Evolutionary conservation across 2,888 invertebrate species (phyloP), one percentile per base, ranked within the genome.

Genomic region (Lepas anatifera): DNA sequence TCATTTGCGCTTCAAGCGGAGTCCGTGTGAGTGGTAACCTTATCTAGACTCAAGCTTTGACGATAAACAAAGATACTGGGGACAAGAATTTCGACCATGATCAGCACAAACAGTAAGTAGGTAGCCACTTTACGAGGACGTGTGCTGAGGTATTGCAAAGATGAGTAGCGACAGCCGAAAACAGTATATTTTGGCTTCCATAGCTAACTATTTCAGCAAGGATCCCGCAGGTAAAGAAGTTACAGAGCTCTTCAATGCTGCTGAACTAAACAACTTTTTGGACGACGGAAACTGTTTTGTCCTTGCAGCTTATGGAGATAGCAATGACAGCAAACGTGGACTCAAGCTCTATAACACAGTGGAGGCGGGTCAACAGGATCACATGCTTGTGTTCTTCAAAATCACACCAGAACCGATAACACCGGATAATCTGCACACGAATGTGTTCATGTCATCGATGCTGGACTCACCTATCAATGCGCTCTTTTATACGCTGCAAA

Each of bases 331-430:
- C 25, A 67, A 46, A 68, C 58, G 64, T 66, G 41, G 29, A 13
- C n/a, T 67, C 43, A 43, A 39, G 22, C 27, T 69, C 64, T 69
- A 18, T 66, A 32, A 74, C 39, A 73, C 81, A 81, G 77, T 81
- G 70, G 78, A 80, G 69, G 77, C 79, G 48, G 76, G 77, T 68
- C 78, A 79, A 64, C 76, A 76, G 46, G 78, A 79, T 50, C 79
- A 81, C 46, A 77, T 80, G 71, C 77, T 80, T 22, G 82, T 87
- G 6, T 87, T 87, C 78, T 86, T 84, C 77, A 88, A 88, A 80
- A 80, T 80, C 13, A 79, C 80, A 71, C 84, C 85, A 25, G 81
- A 81, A 27, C 80, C 82, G 16, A 81, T 87, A 66, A 84, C 84
- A 18, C 82, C 83, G 13, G 84, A 85, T 66, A 87, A 87, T 77